Percentiles rank a stretch among this genome's conserved stretches.
Conservation (phyloP, 2,888 invertebrate species). For the Flabesymbios commensalis region DNA sequence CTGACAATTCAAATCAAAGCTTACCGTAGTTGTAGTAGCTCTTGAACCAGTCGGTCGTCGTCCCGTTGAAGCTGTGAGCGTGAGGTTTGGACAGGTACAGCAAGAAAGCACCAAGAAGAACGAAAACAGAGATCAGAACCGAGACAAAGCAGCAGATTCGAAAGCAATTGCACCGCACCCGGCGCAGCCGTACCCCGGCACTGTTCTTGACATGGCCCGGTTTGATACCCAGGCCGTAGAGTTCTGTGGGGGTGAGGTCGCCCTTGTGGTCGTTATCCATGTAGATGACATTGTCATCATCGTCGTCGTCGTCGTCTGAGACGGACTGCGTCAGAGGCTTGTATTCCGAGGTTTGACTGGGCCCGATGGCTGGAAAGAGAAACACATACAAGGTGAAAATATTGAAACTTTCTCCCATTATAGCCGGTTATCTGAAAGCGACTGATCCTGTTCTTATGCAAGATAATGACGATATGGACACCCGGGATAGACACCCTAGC, state of each 20-base stretch:
- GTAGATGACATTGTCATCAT: constrained; percentile 21
- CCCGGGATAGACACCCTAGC: no score
- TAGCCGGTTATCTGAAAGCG: no score
- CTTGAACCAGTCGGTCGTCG: no score
- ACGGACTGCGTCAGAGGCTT: constrained; percentile 27
- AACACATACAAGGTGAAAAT: no score
- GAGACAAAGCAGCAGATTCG: constrained; percentile 2
- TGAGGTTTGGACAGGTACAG: neutral
- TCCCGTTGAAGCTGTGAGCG: no score
- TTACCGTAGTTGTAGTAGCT: no score
- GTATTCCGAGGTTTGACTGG: constrained; percentile 25
- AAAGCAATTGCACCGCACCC: constrained; percentile 15
- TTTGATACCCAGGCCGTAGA: neutral
- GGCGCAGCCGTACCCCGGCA: constrained; percentile 7
- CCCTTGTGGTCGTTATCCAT: constrained; percentile 15
- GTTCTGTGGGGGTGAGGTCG: constrained; percentile 3
- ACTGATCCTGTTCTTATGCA: no score
- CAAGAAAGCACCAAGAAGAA: neutral
- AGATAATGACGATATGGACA: no score
- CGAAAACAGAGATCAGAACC: neutral
- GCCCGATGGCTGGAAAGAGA: no score
- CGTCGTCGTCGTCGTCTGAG: constrained; percentile 31
- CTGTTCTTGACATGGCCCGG: constrained; percentile 14
- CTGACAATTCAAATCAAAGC: no score
- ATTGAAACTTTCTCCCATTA: no score